Evolutionary conservation across 2,113 vertebrate genomes (phyloP).

Genomic region (Fulmarus glacialis): DNA sequence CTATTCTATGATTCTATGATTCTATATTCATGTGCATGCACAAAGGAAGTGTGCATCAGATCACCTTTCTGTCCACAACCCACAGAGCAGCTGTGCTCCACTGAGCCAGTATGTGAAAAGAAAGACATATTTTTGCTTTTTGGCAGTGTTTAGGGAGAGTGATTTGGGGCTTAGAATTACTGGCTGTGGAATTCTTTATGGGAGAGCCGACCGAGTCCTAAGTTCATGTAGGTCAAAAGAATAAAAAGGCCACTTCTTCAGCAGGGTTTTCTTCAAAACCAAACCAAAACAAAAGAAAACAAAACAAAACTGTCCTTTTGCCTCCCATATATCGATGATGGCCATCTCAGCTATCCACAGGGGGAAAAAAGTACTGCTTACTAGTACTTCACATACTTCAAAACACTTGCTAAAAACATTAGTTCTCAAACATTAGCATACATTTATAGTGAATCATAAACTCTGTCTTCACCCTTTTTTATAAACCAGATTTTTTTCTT

Average conservation of each 20-base stretch:
- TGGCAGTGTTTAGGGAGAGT: neutral
- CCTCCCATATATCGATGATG: neutral
- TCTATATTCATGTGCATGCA: neutral
- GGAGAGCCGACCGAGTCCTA: neutral
- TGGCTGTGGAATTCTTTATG: neutral
- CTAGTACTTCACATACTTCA: neutral
- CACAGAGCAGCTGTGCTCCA: constrained; percentile 11
- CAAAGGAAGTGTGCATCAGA: neutral
- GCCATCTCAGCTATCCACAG: neutral
- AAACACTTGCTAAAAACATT: neutral
- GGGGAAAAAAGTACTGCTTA: neutral
- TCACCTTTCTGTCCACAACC: neutral
- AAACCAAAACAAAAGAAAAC: neutral
- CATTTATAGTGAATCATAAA: neutral
- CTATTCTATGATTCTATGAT: no score
- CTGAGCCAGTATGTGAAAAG: neutral
- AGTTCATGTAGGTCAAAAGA: neutral
- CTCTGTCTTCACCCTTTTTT: neutral
- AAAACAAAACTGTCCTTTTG: neutral
- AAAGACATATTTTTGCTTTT: neutral
- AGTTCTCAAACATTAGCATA: neutral
- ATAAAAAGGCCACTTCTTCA: neutral
- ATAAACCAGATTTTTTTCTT: neutral
- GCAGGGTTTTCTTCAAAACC: neutral
- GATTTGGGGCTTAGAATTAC: neutral